Evolutionary conservation across 1,140 invertebrate genomes (phyloP), one percentile per base, ranked within the genome.

Genomic region (Meteorus sp.): DNA sequence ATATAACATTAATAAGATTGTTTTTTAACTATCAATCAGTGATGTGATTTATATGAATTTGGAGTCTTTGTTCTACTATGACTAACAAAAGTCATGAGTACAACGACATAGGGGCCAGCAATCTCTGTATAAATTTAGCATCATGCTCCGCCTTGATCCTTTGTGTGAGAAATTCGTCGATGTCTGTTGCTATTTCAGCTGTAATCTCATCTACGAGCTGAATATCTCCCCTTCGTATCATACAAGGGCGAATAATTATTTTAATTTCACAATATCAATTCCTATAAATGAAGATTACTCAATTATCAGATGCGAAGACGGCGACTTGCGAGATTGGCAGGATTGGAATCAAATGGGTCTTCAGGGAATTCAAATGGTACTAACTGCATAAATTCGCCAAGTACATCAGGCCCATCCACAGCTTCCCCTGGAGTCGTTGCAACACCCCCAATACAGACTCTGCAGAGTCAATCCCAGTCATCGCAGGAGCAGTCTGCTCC

Each of bases 101-200:
- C 35, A 39, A 39, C 15, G 35, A 3, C 35, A 39, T 11, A n/a
- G 35, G 13, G 13, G 13, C 8, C 8, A 39, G 13, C n/a, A n/a
- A 39, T 39, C 35, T n/a, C 15, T 39, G 35, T 8, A 39, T 39
- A 39, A 39, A 39, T 39, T 39, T 39, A 39, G 35, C 35, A n/a
- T n/a, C n/a, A 39, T 13, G 35, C 15, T 8, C 35, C 3, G 3
- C 3, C 35, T 39, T 39, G 3, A 39, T 39, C 35, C 35, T 39
- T 39, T 39, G 35, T 39, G 3, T 39, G 8, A 39, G 13, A 8
- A 11, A 3, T 39, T 39, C 35, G 13, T n/a, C 35, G 3, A 4
- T 39, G 35, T 39, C 35, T 39, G 11, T 39, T 4, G 3, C 11
- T 29, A 29, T 39, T 11, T 39, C 13, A n/a, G n/a, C n/a, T n/a